These are phyloP conservation scores for Apistogramma diplotaenia DNA, from an alignment of 2,113 vertebrate genomes.

Conservation along the genomic window DNA sequence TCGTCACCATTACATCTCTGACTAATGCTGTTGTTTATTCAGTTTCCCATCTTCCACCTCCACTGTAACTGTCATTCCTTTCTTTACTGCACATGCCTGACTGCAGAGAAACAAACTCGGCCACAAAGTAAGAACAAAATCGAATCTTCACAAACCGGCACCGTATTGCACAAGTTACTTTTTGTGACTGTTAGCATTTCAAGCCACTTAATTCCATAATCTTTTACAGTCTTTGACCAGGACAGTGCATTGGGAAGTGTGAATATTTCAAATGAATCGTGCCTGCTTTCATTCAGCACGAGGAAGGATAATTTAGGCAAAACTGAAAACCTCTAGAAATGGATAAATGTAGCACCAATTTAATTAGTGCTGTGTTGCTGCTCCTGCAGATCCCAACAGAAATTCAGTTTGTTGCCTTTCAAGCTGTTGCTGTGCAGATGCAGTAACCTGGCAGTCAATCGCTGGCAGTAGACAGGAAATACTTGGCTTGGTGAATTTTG, in stretches of 20 bases:
- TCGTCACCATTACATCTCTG: not conserved
- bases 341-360: conserved; percentile 19
- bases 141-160: not conserved
- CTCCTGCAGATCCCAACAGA: conserved; percentile 18
- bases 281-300: not conserved
- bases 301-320: not conserved
- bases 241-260: not conserved
- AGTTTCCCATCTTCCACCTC: conserved; percentile 3
- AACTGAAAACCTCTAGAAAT: not conserved
- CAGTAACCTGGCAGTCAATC: not conserved
- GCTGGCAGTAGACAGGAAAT: not conserved
- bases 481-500: not conserved
- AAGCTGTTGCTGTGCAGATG: conserved; percentile 20
- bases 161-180: not conserved
- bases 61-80: not conserved
- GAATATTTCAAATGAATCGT: not conserved
- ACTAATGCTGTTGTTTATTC: not conserved
- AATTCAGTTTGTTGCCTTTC: conserved; percentile 22
- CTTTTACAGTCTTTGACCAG: not conserved
- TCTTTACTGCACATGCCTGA: not conserved
- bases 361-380: conserved; percentile 21
- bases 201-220: not conserved
- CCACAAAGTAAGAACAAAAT: not conserved
- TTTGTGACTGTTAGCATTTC: not conserved
- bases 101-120: not conserved